Conservation (phyloP, 2,888 invertebrate species). For the Phortica magna region DNA sequence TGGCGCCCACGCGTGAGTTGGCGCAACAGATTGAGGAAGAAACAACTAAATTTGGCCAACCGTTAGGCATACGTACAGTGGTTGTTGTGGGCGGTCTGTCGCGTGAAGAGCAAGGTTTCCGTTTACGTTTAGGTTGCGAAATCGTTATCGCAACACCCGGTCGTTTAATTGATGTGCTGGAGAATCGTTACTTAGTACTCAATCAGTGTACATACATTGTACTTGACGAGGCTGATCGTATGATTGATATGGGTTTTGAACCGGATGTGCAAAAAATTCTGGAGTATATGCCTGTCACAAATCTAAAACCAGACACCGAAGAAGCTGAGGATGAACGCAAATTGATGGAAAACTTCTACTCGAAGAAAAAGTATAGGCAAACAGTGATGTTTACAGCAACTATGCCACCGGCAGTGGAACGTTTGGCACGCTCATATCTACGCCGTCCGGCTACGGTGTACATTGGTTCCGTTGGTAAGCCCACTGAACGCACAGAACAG, state of each 20-base stretch:
- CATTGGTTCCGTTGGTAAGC: slow-evolving; percentile 97
- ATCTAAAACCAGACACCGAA: slow-evolving; percentile 98
- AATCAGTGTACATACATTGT: slow-evolving; percentile 99
- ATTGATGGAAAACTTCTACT: slow-evolving; percentile 94
- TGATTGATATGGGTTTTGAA: slow-evolving; percentile 99
- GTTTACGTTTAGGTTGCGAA: slow-evolving; percentile 97
- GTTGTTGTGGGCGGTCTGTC: slow-evolving; percentile 99
- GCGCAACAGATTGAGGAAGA: slow-evolving; percentile 99
- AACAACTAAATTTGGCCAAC: slow-evolving; percentile 97
- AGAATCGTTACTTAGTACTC: slow-evolving; percentile 97
- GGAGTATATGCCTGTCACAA: slow-evolving; percentile 98
- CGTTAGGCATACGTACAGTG: slow-evolving; percentile 94
- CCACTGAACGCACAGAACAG: slow-evolving; percentile 98
- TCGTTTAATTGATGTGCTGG: slow-evolving; percentile 98
- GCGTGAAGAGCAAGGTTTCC: slow-evolving; percentile 98
- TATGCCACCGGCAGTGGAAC: slow-evolving; percentile 99
- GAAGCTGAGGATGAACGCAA: slow-evolving; percentile 97
- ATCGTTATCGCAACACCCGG: slow-evolving; percentile 99
- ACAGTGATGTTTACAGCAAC: slow-evolving; percentile 99
- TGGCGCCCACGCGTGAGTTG: slow-evolving; percentile 99
- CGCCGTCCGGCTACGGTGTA: slow-evolving; percentile 98
- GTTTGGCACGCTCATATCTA: slow-evolving; percentile 95
- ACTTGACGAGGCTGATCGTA: slow-evolving; percentile 97
- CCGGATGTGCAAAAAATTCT: slow-evolving; percentile 98
- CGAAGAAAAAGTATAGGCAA: slow-evolving; percentile 96